phyloP scores from a whole-genome alignment of 37 sponge, comb jelly and placozoan species.

The Cladorhizidae sp. region DNA sequence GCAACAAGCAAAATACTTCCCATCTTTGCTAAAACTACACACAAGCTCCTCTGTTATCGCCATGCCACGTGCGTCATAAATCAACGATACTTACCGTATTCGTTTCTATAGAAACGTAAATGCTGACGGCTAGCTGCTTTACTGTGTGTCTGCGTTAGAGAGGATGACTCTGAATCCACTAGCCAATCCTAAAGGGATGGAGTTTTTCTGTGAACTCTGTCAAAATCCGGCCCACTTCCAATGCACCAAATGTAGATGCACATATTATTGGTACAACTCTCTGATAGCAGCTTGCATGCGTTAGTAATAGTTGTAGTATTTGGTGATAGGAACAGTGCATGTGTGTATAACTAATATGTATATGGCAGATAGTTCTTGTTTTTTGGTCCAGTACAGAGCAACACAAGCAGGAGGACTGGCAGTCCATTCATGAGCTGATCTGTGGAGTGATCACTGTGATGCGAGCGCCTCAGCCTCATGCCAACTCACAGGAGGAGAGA shows the following conservation, averaged over 20 bases:
- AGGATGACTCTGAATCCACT: constrained; percentile 70
- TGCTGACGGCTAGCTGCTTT: background rate
- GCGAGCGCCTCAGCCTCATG: constrained; percentile 48
- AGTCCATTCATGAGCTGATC: constrained; percentile 75
- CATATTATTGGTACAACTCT: constrained; percentile 75
- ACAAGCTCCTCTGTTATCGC: background rate
- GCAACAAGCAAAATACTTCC: constrained; percentile 4
- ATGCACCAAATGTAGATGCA: constrained; percentile 76
- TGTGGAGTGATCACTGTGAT: constrained; percentile 58
- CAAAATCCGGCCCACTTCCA: constrained; percentile 82
- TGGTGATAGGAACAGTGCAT: background rate
- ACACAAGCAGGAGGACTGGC: constrained; percentile 69
- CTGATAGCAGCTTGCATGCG: too few species aligned
- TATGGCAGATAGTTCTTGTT: background rate
- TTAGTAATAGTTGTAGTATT: background rate
- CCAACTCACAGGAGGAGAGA: constrained; percentile 66
- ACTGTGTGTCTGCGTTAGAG: background rate
- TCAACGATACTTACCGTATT: background rate
- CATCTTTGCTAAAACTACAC: constrained; percentile 8
- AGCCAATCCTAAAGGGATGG: constrained; percentile 78
- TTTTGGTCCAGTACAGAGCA: constrained; percentile 42
- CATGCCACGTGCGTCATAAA: constrained; percentile 1
- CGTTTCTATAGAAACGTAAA: too few species aligned
- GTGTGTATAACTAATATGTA: background rate
- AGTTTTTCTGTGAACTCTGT: constrained; percentile 80